phyloP scores from a whole-genome alignment of 2,888 invertebrate genomes.

The Eupithecia subfuscata region DNA sequence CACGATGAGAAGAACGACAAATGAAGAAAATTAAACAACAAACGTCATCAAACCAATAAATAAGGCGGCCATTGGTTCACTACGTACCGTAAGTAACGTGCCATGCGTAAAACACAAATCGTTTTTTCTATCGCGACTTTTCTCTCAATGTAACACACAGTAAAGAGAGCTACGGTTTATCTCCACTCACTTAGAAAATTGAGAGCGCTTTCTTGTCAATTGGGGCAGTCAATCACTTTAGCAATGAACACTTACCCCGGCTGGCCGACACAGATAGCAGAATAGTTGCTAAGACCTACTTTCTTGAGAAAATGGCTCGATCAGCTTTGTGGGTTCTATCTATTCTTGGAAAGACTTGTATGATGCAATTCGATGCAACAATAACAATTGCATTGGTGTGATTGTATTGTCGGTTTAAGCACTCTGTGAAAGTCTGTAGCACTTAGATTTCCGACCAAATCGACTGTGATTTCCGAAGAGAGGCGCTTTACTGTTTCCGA shows the following conservation, averaged over 20 bases:
- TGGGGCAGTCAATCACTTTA: constrained; percentile 45
- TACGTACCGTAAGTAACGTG: not conserved
- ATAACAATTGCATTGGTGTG: not conserved
- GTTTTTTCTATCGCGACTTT: not conserved
- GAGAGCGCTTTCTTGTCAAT: constrained; percentile 41
- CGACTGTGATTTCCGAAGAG: not conserved
- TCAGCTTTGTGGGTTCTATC: constrained; percentile 1
- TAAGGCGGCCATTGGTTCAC: not conserved
- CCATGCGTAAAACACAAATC: not conserved
- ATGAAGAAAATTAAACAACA: not conserved
- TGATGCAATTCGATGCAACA: constrained; percentile 12
- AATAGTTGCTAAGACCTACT: constrained; percentile 12
- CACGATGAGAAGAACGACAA: not conserved
- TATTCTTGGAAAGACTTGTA: constrained; percentile 8
- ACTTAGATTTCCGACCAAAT: constrained; percentile 2
- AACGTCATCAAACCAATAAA: not conserved
- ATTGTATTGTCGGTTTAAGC: not conserved
- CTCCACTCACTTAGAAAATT: constrained; percentile 42
- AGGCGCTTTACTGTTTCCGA: not conserved
- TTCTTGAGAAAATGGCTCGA: constrained; percentile 28
- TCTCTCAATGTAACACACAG: constrained; percentile 4
- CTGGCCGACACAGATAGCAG: constrained; percentile 12
- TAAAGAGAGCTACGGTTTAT: constrained; percentile 28
- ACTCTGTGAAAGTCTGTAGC: not conserved
- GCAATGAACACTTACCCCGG: constrained; percentile 40